These are phyloP conservation scores for Meiosimyza decipiens DNA, from an alignment of 2,888 invertebrate genomes.

Conservation along the genomic window DNA sequence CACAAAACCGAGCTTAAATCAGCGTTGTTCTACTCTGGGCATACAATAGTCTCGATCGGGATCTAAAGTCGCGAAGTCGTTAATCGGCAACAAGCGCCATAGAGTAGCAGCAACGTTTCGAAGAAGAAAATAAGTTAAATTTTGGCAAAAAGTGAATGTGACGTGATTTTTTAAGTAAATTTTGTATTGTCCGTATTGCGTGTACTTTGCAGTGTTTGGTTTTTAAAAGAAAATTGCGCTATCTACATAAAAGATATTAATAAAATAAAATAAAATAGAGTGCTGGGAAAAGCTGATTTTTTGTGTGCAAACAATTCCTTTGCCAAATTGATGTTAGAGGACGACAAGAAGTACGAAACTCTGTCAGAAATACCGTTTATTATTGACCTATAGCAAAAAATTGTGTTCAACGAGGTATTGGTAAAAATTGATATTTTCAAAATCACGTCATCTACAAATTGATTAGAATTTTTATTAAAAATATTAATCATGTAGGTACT, in stretches of 20 bases:
- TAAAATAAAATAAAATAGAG: too few species aligned
- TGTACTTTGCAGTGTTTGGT: neutral
- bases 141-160: neutral
- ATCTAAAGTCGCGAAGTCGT: slow-evolving; percentile 33
- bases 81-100: neutral
- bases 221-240: neutral
- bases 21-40: slow-evolving; percentile 35
- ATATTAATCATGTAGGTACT: too few species aligned
- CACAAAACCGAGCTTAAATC: slow-evolving; percentile 34
- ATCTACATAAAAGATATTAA: neutral
- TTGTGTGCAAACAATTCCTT: neutral
- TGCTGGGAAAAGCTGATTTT: neutral
- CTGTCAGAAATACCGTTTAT: neutral
- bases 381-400: neutral
- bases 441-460: too few species aligned
- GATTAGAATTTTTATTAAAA: too few species aligned
- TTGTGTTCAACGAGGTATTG: neutral
- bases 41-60: slow-evolving; percentile 38
- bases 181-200: neutral
- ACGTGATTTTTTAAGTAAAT: neutral
- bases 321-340: neutral
- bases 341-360: neutral
- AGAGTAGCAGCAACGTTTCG: neutral
- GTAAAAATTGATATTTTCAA: too few species aligned
- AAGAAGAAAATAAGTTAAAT: too few species aligned